Percentiles rank a stretch among this genome's conserved stretches.
Conservation (phyloP, 2,797 vertebrate species). For the Chrosomus eos region DNA sequence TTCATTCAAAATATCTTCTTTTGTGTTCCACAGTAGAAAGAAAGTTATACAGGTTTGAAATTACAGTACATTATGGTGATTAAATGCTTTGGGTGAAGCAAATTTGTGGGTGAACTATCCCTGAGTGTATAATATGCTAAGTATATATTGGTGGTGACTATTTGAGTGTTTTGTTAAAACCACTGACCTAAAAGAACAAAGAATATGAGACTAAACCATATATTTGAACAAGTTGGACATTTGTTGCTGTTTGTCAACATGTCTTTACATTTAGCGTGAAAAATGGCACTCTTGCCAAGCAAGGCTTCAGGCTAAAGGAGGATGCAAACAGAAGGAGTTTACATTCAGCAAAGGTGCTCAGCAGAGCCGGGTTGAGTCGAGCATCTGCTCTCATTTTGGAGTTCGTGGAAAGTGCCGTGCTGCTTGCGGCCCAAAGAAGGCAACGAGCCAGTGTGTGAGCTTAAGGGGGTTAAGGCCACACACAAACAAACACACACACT, state of each 20-base stretch:
- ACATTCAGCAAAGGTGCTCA: slow-evolving; percentile 32
- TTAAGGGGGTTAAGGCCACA: slow-evolving; percentile 54
- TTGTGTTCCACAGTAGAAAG: not conserved
- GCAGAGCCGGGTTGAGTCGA: slow-evolving; percentile 30
- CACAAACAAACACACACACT: slow-evolving; percentile 41
- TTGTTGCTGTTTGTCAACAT: slow-evolving; percentile 34
- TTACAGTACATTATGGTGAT: not conserved
- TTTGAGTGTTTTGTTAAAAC: not conserved
- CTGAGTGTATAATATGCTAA: too few species aligned
- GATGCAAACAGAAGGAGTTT: slow-evolving; percentile 23
- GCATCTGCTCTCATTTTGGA: slow-evolving; percentile 54
- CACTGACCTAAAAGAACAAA: not conserved
- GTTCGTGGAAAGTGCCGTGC: slow-evolving; percentile 32
- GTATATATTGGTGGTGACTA: not conserved
- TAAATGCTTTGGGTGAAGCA: not conserved
- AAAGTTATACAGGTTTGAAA: not conserved
- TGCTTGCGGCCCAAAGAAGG: slow-evolving; percentile 48
- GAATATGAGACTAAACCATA: not conserved
- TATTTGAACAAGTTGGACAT: slow-evolving; percentile 13
- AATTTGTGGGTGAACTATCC: not conserved
- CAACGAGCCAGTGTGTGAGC: slow-evolving; percentile 55
- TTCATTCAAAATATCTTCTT: not conserved
- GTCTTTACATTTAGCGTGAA: slow-evolving; percentile 15
- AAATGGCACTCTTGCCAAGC: slow-evolving; percentile 6
- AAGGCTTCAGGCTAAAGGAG: slow-evolving; percentile 1